Conservation (phyloP, 2,797 vertebrate species). For the Brachyalestes nurse region DNA sequence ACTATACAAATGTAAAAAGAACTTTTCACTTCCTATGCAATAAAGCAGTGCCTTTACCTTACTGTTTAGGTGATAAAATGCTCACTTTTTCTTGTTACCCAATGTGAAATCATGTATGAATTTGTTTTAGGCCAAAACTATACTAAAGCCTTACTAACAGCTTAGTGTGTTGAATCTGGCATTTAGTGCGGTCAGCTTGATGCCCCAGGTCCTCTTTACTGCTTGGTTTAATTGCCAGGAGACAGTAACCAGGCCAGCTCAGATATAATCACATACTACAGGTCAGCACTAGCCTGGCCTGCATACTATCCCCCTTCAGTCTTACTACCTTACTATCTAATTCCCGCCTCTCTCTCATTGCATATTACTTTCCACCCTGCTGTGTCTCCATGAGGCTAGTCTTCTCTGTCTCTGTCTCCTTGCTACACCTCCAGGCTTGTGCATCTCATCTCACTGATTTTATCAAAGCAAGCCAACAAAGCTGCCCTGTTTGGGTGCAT, state of each 20-base stretch:
- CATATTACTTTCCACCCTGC: background rate
- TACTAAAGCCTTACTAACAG: too few relatives aligned
- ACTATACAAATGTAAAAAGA: too few relatives aligned
- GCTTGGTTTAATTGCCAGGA: slow-evolving; percentile 18
- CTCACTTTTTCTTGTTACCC: too few relatives aligned
- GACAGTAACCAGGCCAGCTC: slow-evolving; percentile 28
- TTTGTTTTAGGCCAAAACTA: too few relatives aligned
- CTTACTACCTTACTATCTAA: background rate
- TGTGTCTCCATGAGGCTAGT: background rate
- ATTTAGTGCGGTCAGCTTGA: background rate
- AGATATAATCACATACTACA: slow-evolving; percentile 39
- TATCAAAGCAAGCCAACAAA: slow-evolving; percentile 47
- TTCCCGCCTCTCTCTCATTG: background rate
- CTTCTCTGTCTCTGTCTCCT: background rate
- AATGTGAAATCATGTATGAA: too few relatives aligned
- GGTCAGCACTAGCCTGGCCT: slow-evolving; percentile 21
- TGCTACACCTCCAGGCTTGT: slow-evolving; percentile 33
- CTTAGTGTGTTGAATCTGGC: background rate
- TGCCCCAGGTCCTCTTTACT: background rate
- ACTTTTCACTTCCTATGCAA: too few relatives aligned
- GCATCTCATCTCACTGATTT: slow-evolving; percentile 38
- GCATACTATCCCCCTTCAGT: slow-evolving; percentile 3
- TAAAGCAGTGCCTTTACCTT: too few relatives aligned
- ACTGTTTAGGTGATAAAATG: too few relatives aligned
- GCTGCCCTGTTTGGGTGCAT: slow-evolving; percentile 38